These are phyloP conservation scores for Nezara viridula DNA, from an alignment of 2,888 invertebrate genomes.

Conservation along the genomic window DNA sequence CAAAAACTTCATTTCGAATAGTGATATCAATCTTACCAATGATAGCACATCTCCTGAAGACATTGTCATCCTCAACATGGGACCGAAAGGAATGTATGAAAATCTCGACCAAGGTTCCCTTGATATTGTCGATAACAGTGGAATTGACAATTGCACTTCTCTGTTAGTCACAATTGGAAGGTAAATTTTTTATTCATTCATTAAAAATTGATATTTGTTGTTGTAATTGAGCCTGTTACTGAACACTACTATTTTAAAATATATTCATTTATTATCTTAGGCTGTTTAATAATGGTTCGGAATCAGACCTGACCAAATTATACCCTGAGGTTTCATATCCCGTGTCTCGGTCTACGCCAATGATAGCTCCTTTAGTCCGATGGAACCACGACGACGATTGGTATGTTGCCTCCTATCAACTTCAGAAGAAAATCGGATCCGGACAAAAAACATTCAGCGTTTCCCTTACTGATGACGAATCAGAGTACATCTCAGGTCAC, in stretches of 20 bases:
- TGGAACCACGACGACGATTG: conserved; percentile 90
- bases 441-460: conserved; percentile 77
- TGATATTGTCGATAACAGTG: conserved; percentile 49
- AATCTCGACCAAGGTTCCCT: background rate
- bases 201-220: too few relatives aligned
- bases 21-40: conserved; percentile 74
- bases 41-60: conserved; percentile 75
- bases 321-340: conserved; percentile 85
- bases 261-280: conserved; percentile 66
- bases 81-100: conserved; percentile 75
- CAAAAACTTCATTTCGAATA: conserved; percentile 67
- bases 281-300: conserved; percentile 82
- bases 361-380: conserved; percentile 84
- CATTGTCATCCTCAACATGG: conserved; percentile 78
- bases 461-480: conserved; percentile 76
- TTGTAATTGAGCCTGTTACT: background rate
- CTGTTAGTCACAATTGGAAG: conserved; percentile 60
- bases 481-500: conserved; percentile 83
- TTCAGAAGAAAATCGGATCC: conserved; percentile 77
- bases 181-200: conserved; percentile 49
- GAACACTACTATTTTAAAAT: background rate
- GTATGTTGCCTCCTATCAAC: conserved; percentile 79
- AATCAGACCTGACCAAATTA: conserved; percentile 81
- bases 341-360: conserved; percentile 88
- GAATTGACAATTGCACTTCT: conserved; percentile 6